Conservation (phyloP, 2,797 vertebrate genomes). For the Sternarchorhynchus goeldii region DNA sequence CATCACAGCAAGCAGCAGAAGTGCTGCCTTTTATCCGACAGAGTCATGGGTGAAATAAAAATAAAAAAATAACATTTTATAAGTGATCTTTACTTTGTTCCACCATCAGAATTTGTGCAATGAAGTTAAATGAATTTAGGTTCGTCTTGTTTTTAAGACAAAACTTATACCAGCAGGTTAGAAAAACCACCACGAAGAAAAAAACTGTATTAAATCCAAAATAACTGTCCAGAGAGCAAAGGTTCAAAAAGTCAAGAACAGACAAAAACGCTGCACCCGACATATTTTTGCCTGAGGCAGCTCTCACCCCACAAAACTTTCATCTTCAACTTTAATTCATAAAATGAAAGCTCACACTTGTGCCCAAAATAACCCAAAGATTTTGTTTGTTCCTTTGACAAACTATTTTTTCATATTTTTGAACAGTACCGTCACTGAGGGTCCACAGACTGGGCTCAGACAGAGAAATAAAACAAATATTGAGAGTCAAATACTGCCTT, state of each 20-base stretch:
- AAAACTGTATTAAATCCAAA: too few species aligned
- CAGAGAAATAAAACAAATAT: slow-evolving; percentile 25
- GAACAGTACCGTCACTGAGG: slow-evolving; percentile 13
- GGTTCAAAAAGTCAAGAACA: neutral
- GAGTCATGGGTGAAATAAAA: slow-evolving; percentile 24
- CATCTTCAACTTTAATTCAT: slow-evolving; percentile 38
- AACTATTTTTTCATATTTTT: slow-evolving; percentile 49
- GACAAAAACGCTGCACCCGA: neutral
- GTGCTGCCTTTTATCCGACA: slow-evolving; percentile 54
- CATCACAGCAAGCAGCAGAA: slow-evolving; percentile 66
- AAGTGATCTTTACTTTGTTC: too few species aligned
- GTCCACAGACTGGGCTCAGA: neutral
- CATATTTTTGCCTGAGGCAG: neutral
- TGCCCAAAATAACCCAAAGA: slow-evolving; percentile 66
- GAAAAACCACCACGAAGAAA: too few species aligned
- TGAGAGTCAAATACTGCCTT: slow-evolving; percentile 19
- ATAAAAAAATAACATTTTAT: too few species aligned
- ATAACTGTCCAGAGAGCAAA: too few species aligned
- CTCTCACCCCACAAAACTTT: slow-evolving; percentile 46
- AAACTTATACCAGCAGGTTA: too few species aligned
- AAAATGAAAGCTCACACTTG: slow-evolving; percentile 62
- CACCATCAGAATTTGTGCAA: too few species aligned
- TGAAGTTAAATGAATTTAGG: too few species aligned
- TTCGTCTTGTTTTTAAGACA: too few species aligned
- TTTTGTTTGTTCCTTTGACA: slow-evolving; percentile 60